Base-by-base conservation (phyloP, 2,888 invertebrate species). In the Pachymerium ferrugineum region DNA sequence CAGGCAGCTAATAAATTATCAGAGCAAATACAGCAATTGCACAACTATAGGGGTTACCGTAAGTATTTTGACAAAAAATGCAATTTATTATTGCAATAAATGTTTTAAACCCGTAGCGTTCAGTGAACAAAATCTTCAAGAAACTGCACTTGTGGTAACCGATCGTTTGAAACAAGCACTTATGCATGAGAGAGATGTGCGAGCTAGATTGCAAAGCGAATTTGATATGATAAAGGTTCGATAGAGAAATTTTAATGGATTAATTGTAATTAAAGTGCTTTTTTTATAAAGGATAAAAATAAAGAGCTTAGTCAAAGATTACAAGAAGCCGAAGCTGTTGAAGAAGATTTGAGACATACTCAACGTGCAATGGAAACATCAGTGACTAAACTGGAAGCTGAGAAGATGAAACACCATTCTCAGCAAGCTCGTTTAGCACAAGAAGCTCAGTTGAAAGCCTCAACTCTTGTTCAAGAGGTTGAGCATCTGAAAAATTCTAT, bases 281-380 rank as follows among this genome's bases (percentile, higher is more conserved):
- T 72, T 47, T 54, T 28, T 14, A 22, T 28, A 14, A 28, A 72
- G 72, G 72, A 72, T 12, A 72, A 72, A 72, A 72, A 72, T 72
- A 72, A 72, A 30, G 72, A 72, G 33, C 33, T 72, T 28, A 72
- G 47, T 54, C 72, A 72, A 30, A 12, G 72, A 12, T 72, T 72
- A 72, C 72, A 72, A 54, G 72, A 72, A 72, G 72, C 72, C 29
- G 72, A 72, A 54, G 72, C 72, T 47, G 72, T 72, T 22, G 72
- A 72, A 54, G 72, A 72, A 72, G 72, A 72, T 30, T 72, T 72
- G 54, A 42, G 72, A 19, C 72, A 72, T 54, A 72, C 72, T 16
- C 72, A 72, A 54, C 47, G 72, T 30, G 72, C 72, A 54, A 72
- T 72, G 47, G 72, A 72, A 54, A 72, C 72, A 16, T 72, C 72